These are phyloP conservation scores for Parnassius smintheus DNA, from an alignment of 2,888 invertebrate genomes.

Conservation along the genomic window DNA sequence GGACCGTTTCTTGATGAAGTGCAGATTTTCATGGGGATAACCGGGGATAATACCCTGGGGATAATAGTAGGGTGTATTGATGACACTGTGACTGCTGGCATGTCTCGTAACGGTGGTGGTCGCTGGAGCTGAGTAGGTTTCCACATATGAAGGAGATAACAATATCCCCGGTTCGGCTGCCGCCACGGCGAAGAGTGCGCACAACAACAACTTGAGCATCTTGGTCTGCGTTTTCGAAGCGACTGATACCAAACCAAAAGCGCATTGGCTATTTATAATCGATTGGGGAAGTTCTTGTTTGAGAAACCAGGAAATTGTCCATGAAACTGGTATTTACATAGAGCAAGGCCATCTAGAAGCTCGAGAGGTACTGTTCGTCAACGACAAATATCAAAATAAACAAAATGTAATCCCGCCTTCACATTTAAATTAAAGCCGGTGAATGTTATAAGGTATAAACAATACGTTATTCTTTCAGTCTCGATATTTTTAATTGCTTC, in stretches of 20 bases:
- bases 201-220: slow-evolving; percentile 68
- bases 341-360: slow-evolving; percentile 18
- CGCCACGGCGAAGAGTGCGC: slow-evolving; percentile 70
- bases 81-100: slow-evolving; percentile 34
- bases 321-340: slow-evolving; percentile 30
- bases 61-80: slow-evolving; percentile 42
- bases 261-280: slow-evolving; percentile 33
- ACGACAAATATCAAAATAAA: slow-evolving; percentile 3
- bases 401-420: slow-evolving; percentile 22
- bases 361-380: slow-evolving; percentile 12
- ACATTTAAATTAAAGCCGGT: slow-evolving; percentile 21
- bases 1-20: slow-evolving; percentile 38
- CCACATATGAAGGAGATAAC: slow-evolving; percentile 17
- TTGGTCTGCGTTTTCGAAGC: slow-evolving; percentile 32
- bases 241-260: slow-evolving; percentile 33
- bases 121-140: slow-evolving; percentile 28
- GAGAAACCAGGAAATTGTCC: slow-evolving; percentile 17
- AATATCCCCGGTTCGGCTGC: slow-evolving; percentile 51
- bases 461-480: not conserved
- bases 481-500: too few species aligned
- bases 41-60: slow-evolving; percentile 29
- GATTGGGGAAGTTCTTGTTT: slow-evolving; percentile 9
- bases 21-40: slow-evolving; percentile 21
- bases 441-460: slow-evolving; percentile 11
- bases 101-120: slow-evolving; percentile 30